These are phyloP conservation scores for Helleia helle DNA, from an alignment of 2,888 invertebrate genomes.

Conservation along the genomic window DNA sequence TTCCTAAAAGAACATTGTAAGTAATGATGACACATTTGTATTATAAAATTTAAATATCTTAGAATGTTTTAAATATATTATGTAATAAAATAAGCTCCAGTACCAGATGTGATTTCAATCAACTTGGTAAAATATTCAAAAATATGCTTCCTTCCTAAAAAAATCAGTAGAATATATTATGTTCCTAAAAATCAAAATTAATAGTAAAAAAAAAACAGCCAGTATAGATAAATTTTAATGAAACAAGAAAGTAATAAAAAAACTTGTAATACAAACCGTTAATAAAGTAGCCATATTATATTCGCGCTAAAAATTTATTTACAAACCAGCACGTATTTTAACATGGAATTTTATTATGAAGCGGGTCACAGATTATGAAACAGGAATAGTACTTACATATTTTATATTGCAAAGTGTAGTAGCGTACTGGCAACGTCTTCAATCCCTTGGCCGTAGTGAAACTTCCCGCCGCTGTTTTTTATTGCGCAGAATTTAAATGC, in stretches of 20 bases:
- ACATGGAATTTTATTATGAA: conserved; percentile 18
- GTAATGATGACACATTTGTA: too few species aligned
- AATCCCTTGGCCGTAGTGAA: conserved; percentile 62
- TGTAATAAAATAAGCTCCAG: too few species aligned
- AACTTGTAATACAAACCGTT: background rate
- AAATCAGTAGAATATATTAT: too few species aligned
- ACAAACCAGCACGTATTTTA: conserved; percentile 17
- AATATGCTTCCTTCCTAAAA: too few species aligned
- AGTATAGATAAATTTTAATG: conserved; percentile 4
- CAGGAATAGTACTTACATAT: conserved; percentile 38
- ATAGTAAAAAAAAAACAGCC: background rate
- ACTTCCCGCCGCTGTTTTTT: conserved; percentile 71
- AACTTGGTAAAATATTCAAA: too few species aligned
- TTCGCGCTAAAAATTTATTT: conserved; percentile 16
- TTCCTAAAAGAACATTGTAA: too few species aligned
- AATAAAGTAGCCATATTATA: conserved; percentile 6
- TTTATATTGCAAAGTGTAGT: conserved; percentile 48
- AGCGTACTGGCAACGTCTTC: conserved; percentile 44
- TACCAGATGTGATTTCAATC: too few species aligned
- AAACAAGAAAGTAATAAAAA: background rate
- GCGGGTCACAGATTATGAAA: conserved; percentile 23
- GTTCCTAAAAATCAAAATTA: too few species aligned
- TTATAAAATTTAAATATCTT: too few species aligned
- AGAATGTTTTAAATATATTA: too few species aligned
- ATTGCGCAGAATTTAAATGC: conserved; percentile 75